Evolutionary conservation across 2,113 vertebrate species (phyloP), one percentile per base, ranked within the genome.

Genomic region (Cheirogaleus medius): DNA sequence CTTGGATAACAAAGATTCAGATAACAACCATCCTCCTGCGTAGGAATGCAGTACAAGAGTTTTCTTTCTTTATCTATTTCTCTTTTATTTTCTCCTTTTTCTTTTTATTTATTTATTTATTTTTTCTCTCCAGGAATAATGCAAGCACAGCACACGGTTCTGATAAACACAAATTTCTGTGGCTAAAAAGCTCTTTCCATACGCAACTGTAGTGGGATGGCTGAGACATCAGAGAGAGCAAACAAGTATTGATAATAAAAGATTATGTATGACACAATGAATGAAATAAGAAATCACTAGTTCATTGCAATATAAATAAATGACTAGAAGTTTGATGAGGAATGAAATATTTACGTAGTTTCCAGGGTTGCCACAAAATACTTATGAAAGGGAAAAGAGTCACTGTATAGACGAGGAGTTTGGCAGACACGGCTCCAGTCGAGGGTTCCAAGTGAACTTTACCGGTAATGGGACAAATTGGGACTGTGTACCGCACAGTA

Each of bases 401-500:
- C 44, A 0, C 27, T 17, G 23, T 6, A 37, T 5, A 63, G 68
- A 42, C 15, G 39, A 78, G 54, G 20, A 82, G 58, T 25, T 44
- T 60, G 42, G 66, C 2, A 18, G 77, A 64, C 20, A 23, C 18
- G 1, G 18, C 34, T 21, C 13, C 34, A 10, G 12, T 25, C 52
- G 39, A 74, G 42, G 27, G 25, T 29, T n/a, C 34, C 44, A 21
- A 34, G 52, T 1, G 29, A 63, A 20, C 1, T 1, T 42, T 82
- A 1, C 10, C 9, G 1, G 34, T n/a, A 47, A 4, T 0, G 11
- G n/a, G 78, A 73, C 6, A 20, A 64, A 49, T 3, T 15, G 84
- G 52, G 34, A n/a, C 0, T 0, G 2, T 1, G 8, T 1, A 29
- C 39, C 20, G 1, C 14, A 7, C 2, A 20, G 3, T 13, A 8